Base-by-base conservation (phyloP, 1,140 invertebrate genomes). In the Drosophila prosaltans region DNA sequence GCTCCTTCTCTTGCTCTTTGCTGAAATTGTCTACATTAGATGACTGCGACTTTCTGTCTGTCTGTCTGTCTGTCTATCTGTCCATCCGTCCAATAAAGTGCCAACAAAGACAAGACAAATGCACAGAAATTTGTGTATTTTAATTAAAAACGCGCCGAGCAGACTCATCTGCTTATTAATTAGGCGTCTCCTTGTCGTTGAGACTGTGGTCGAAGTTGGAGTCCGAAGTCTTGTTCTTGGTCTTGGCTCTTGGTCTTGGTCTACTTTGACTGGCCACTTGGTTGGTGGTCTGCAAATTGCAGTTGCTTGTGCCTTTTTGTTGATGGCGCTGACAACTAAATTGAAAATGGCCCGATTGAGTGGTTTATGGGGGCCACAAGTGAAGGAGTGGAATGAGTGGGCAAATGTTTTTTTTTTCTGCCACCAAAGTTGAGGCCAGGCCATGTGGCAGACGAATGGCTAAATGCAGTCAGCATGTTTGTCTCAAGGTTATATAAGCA, bases 81-180 rank as follows among this genome's bases (percentile, higher is more conserved):
- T 68, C 28, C 60, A 72, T 69, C 57, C 51, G 74, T 68, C 67
- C 55, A 74, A 88, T 88, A 88, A 88, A 88, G 78, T 83, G 83
- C 65, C 70, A 76, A 69, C 75, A 77, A 66, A 80, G 68, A 74
- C 67, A 57, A 67, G 60, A 72, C 72, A 62, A 88, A 86, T 82
- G 83, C 71, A 80, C 65, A 72, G 65, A 81, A 88, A 89, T 89
- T 89, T 88, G 84, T 89, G 84, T 88, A 88, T 88, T 88, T 88
- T 88, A 88, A 88, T 88, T 88, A 88, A 88, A 89, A 86, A 83
- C 77, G 84, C 83, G 69, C 64, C 72, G 73, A 88, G 72, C 73
- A 78, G 76, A 80, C 89, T 83, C 83, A 89, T 88, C 84, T 80
- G 83, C 76, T 88, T 83, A 88, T 88, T 89, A 88, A 88, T 88